Percentiles rank a stretch among this genome's conserved stretches.
These are phyloP conservation scores for Oligia latruncula DNA, from an alignment of 2,888 invertebrate genomes.

Conservation along the genomic window DNA sequence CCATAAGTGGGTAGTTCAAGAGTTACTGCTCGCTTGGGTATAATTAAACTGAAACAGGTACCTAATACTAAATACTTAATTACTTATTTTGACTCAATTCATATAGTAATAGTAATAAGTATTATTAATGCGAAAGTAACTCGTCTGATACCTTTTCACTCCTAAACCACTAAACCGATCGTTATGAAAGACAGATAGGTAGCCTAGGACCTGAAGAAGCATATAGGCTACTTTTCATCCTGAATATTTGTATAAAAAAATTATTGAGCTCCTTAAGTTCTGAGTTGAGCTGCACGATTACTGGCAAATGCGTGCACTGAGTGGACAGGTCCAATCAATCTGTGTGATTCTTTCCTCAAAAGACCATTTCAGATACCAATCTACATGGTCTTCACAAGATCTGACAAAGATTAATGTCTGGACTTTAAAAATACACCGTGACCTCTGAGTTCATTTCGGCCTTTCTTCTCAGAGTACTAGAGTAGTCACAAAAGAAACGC, in stretches of 20 bases:
- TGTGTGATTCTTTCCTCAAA: no score
- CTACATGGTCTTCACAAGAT: no score
- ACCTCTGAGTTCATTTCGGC: no score
- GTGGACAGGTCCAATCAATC: no score
- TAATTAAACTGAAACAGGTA: not conserved
- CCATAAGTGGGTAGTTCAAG: conserved; percentile 26
- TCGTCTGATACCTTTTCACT: not conserved
- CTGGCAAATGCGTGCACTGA: no score
- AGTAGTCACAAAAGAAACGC: no score
- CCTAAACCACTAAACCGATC: not conserved
- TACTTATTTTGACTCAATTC: not conserved
- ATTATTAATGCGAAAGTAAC: not conserved
- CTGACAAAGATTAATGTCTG: no score
- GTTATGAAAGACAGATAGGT: not conserved
- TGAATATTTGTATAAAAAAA: not conserved
- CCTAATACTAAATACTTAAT: not conserved
- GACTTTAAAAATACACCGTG: no score
- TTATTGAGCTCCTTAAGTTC: no score
- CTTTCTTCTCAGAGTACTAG: no score
- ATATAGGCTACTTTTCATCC: not conserved
- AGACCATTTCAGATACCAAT: no score
- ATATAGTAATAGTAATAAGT: not conserved
- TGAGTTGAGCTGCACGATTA: no score
- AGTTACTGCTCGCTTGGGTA: conserved; percentile 12
- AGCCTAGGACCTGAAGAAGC: not conserved